phyloP scores from a whole-genome alignment of 64 coral and sea anemone species.

The Porites lutea region DNA sequence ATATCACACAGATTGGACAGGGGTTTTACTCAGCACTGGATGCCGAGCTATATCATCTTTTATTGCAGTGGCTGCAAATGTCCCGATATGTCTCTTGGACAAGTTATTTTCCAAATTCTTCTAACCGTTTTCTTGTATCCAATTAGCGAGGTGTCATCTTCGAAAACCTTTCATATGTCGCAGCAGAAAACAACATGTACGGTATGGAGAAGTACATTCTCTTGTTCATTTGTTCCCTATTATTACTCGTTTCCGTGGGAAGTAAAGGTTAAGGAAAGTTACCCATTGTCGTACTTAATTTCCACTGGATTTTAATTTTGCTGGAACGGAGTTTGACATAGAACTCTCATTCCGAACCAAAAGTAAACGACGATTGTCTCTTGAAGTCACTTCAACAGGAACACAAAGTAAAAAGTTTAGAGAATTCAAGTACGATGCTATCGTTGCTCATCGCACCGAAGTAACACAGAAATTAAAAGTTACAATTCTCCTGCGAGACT shows the following conservation, averaged over 20 bases:
- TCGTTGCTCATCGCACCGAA: slow-evolving; percentile 33
- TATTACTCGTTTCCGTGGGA: background rate
- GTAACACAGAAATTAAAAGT: slow-evolving; percentile 43
- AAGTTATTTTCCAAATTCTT: slow-evolving; percentile 34
- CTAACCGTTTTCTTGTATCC: slow-evolving; percentile 16
- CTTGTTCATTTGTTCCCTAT: slow-evolving; percentile 15
- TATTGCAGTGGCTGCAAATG: background rate
- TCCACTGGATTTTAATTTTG: slow-evolving; percentile 29
- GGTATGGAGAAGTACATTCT: slow-evolving; percentile 9
- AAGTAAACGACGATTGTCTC: slow-evolving; percentile 60
- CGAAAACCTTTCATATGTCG: background rate
- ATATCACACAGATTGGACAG: no score
- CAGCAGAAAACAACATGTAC: background rate
- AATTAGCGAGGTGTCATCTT: background rate
- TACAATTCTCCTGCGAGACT: slow-evolving; percentile 70
- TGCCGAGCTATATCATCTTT: no score
- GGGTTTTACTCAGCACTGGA: no score
- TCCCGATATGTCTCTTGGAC: background rate
- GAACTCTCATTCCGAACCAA: slow-evolving; percentile 61
- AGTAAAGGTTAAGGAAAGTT: background rate
- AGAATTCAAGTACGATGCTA: slow-evolving; percentile 74
- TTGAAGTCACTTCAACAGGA: slow-evolving; percentile 69
- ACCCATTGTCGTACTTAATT: slow-evolving; percentile 15
- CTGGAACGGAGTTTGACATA: slow-evolving; percentile 57
- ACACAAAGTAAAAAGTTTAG: slow-evolving; percentile 18